phyloP scores from a whole-genome alignment of 2,113 vertebrate species.

The Ascaphus truei region DNA sequence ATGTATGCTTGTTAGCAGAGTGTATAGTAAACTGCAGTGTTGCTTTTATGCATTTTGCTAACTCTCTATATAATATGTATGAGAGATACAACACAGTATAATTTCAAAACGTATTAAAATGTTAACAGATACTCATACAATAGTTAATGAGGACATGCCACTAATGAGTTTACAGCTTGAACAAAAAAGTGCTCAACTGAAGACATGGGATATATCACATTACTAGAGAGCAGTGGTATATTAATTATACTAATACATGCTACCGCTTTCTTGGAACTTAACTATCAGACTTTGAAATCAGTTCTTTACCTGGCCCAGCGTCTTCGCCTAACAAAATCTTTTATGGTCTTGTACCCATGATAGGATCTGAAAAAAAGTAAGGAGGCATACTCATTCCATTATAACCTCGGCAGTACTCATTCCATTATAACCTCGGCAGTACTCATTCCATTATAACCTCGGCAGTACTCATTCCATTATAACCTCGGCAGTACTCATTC shows the following conservation, averaged over 20 bases:
- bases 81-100: too few relatives aligned
- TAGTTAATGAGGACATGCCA: too few relatives aligned
- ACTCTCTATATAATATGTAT: too few relatives aligned
- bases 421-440: not conserved
- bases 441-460: not conserved
- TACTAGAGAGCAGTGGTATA: too few relatives aligned
- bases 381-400: not conserved
- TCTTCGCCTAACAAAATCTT: slow-evolving; percentile 92
- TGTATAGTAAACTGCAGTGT: too few relatives aligned
- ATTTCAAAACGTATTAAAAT: too few relatives aligned
- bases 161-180: too few relatives aligned
- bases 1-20: too few relatives aligned
- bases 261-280: not conserved
- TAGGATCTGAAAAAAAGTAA: slow-evolving; percentile 72
- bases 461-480: not conserved
- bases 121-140: too few relatives aligned
- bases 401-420: not conserved
- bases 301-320: slow-evolving; percentile 86
- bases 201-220: too few relatives aligned
- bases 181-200: too few relatives aligned
- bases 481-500: not conserved
- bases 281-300: not conserved
- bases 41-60: too few relatives aligned
- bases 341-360: slow-evolving; percentile 91
- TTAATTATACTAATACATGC: not conserved